These are phyloP conservation scores for Bilobella aurantiaca DNA, from an alignment of 1,140 invertebrate species.

Conservation along the genomic window DNA sequence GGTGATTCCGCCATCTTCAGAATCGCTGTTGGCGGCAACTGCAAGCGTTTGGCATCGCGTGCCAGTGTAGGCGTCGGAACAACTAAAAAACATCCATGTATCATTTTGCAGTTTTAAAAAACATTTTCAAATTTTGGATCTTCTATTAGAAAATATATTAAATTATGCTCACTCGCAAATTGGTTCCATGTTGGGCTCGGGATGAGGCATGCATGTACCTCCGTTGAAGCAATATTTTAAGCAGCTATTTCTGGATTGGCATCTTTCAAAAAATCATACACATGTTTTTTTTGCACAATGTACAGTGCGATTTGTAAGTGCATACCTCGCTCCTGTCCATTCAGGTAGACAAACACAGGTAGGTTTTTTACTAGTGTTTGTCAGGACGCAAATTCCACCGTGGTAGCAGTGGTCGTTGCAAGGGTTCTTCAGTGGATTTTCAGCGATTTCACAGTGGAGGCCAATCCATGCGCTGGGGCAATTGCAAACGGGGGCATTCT, in stretches of 20 bases:
- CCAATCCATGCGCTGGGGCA: conserved; percentile 47
- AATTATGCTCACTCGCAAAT: conserved; percentile 42
- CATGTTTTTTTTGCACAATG: not conserved
- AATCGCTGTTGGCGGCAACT: conserved; percentile 3
- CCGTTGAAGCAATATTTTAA: conserved; percentile 49
- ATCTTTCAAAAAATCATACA: conserved; percentile 36
- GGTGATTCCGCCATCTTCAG: conserved; percentile 28
- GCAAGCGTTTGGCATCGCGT: conserved; percentile 37
- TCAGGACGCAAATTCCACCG: conserved; percentile 46
- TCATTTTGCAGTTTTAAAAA: not conserved
- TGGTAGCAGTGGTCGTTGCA: conserved; percentile 51
- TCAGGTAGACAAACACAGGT: conserved; percentile 49
- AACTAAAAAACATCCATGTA: conserved; percentile 36
- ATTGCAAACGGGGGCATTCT: conserved; percentile 40
- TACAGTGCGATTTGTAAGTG: not conserved
- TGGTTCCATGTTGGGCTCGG: conserved; percentile 37
- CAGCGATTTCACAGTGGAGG: conserved; percentile 43
- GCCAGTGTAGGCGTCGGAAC: conserved; percentile 38
- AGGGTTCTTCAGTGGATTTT: conserved; percentile 44
- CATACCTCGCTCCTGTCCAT: conserved; percentile 45
- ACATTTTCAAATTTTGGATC: not conserved
- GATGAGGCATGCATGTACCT: conserved; percentile 46
- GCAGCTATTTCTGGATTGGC: conserved; percentile 46
- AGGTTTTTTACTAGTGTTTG: conserved; percentile 36
- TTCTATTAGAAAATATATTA: conserved; percentile 7